Evolutionary conservation across 92 coral and sea anemone genomes (phyloP), one percentile per base, ranked within the genome.

Genomic region (Bergia puertoricense): DNA sequence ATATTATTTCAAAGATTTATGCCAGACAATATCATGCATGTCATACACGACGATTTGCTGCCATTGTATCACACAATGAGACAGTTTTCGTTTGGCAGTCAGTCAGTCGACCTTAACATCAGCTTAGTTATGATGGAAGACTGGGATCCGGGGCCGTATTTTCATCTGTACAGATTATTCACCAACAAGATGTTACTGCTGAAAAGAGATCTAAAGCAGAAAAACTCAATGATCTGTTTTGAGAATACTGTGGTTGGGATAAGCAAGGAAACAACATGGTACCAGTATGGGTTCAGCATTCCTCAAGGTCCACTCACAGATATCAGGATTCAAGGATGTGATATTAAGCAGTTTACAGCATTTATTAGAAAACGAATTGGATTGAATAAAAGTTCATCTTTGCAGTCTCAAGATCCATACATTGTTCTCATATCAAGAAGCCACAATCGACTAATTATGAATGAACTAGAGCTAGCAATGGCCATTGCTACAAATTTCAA

Each of bases 21-120:
- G 83, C 90, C 98, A 59, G 98, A 95, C 37, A 97, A 97, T 90
- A 91, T 95, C 8, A 97, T 97, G 99, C 99, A 97, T 78, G 95
- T 94, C 18, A 30, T 97, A 43, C 99, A 97, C 48, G 99, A 97
- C 66, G 99, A 97, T 90, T 89, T 97, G 4, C 82, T 97, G 56
- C 99, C 99, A 18, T 54, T 97, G 56, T 97, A 91, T 88, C 93
- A 91, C 84, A 97, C 99, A 1, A 80, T 94, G 72, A 88, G 91
- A 51, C 94, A 92, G 89, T 95, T 90, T 89, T 90, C 94, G 68
- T 81, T 54, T 68, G 69, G 42, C 2, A 73, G 46, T 56, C 45
- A 44, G 44, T 67, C 92, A 23, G 11, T 91, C 20, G 94, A 95
- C 79, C 88, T 90, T 16, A 92, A 86, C 22, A 85, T 90, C 16